A percentile compares a stretch with the other conserved stretches of the same genome.
Evolutionary conservation across 2,797 vertebrate genomes (phyloP).

Genomic region (Hybognathus amarus): DNA sequence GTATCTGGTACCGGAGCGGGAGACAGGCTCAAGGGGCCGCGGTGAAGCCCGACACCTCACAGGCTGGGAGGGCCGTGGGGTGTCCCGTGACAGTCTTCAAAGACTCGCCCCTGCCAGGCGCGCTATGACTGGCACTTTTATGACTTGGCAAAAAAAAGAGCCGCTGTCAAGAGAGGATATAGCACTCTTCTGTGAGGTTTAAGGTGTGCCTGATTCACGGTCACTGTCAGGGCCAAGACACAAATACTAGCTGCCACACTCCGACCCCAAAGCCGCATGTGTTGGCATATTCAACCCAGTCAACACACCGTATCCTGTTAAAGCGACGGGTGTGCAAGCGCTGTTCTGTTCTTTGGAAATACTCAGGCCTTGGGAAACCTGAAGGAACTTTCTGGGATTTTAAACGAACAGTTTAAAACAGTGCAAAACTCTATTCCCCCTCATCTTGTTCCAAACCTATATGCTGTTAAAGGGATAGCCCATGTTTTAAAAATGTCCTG

Average conservation of each 20-base stretch:
- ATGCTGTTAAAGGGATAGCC: neutral
- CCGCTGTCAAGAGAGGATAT: constrained; percentile 53
- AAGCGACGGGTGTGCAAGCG: neutral
- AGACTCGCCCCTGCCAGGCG: constrained; percentile 9
- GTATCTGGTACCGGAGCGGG: constrained; percentile 49
- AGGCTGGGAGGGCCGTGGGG: constrained; percentile 26
- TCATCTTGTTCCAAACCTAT: neutral
- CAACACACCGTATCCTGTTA: neutral
- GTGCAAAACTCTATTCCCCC: neutral
- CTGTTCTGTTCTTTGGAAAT: neutral
- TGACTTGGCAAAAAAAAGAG: constrained; percentile 53
- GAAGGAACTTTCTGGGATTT: neutral
- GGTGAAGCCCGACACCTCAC: constrained; percentile 46
- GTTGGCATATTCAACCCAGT: constrained; percentile 43
- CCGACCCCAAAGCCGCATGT: constrained; percentile 32
- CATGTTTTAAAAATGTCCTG: too few species aligned
- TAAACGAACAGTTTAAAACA: neutral
- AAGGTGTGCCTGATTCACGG: constrained; percentile 43
- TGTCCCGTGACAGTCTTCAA: constrained; percentile 61
- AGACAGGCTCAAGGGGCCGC: constrained; percentile 29
- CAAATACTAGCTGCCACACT: constrained; percentile 52
- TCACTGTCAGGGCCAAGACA: constrained; percentile 40
- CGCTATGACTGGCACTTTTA: constrained; percentile 58
- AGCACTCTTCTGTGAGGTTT: constrained; percentile 48
- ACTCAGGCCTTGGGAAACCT: neutral